A percentile compares a stretch with the other conserved stretches of the same genome.
These are phyloP conservation scores for Neosilurus hyrtlii DNA, from an alignment of 2,797 vertebrate genomes.

Conservation along the genomic window DNA sequence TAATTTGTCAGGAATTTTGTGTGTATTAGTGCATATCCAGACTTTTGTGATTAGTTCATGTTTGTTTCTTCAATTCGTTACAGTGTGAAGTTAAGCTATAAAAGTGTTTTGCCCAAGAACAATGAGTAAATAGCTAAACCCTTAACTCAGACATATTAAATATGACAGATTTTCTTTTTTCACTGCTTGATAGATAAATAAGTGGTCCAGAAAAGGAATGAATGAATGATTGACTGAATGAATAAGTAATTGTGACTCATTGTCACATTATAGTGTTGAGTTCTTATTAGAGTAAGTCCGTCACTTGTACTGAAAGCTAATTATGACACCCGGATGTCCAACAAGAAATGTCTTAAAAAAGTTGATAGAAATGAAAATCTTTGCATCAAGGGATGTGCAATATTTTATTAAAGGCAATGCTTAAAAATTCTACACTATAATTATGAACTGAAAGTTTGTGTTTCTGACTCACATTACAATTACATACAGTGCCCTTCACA, in stretches of 20 bases:
- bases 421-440: conserved; percentile 2
- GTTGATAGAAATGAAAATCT: background rate
- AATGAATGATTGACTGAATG: too few relatives aligned
- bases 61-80: too few relatives aligned
- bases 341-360: background rate
- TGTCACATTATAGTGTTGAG: conserved; percentile 14
- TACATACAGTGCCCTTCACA: background rate
- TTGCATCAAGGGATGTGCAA: background rate
- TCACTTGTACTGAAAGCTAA: background rate
- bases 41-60: too few relatives aligned
- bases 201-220: too few relatives aligned
- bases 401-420: conserved; percentile 8
- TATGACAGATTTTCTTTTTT: conserved; percentile 22
- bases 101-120: background rate
- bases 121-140: conserved; percentile 5
- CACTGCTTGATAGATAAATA: background rate
- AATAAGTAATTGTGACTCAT: background rate
- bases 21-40: too few relatives aligned
- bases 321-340: background rate
- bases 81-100: background rate
- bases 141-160: conserved; percentile 8
- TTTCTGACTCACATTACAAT: conserved; percentile 29
- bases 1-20: too few relatives aligned
- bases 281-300: conserved; percentile 19
- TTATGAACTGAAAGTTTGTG: conserved; percentile 4